Percentiles rank a stretch among this genome's conserved stretches.
Evolutionary conservation across 2,113 vertebrate genomes (phyloP).

Genomic region (Mesoclemmys tuberculata): DNA sequence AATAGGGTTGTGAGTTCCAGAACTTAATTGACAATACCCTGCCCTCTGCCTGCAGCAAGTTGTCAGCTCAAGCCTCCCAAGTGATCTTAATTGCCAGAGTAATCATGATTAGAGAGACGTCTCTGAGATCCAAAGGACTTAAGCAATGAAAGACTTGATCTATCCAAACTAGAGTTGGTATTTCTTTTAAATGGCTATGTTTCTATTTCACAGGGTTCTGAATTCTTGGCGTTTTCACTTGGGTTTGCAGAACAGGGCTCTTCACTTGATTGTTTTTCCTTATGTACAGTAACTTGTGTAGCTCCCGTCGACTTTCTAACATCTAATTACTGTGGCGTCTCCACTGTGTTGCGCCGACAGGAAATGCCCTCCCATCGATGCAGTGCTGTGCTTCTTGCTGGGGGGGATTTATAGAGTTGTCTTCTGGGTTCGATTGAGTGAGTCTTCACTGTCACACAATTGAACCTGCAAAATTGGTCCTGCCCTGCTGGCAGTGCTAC

Average conservation of each 20-base stretch:
- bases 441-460: no score
- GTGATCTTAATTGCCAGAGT: background rate
- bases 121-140: background rate
- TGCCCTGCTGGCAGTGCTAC: no score
- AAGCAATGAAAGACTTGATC: background rate
- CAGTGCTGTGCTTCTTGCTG: no score
- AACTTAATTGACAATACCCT: background rate
- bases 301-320: no score
- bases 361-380: no score
- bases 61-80: background rate
- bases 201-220: background rate
- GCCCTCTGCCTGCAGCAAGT: background rate
- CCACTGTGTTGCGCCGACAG: no score
- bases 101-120: background rate
- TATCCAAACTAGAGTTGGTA: background rate
- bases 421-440: no score
- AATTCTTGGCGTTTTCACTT: background rate
- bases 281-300: no score
- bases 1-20: background rate
- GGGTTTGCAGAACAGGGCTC: background rate
- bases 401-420: no score
- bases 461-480: no score
- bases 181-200: background rate
- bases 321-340: no score
- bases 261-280: background rate